Conservation (phyloP, 1,140 invertebrate genomes). For the Aphelinus certus region DNA sequence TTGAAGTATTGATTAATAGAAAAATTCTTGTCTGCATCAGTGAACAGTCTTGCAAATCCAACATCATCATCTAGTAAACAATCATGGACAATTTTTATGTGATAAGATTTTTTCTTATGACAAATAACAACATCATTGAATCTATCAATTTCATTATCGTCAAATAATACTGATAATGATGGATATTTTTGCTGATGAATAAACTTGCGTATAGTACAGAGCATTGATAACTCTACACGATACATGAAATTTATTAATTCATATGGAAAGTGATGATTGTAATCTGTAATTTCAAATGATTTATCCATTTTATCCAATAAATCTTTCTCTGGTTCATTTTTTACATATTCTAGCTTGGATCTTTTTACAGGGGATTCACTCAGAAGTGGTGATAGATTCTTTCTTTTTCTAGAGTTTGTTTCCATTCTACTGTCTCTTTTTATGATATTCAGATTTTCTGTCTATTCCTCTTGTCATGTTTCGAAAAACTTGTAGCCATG, state of each 20-base stretch:
- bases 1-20: constrained; percentile 41
- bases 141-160: constrained; percentile 39
- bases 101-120: constrained; percentile 39
- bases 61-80: constrained; percentile 39
- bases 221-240: constrained; percentile 37
- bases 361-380: neutral
- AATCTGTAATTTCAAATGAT: neutral
- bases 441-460: too few relatives aligned
- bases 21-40: constrained; percentile 35
- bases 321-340: neutral
- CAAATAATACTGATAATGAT: constrained; percentile 37
- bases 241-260: constrained; percentile 34
- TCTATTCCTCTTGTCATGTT: too few relatives aligned
- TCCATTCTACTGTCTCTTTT: too few relatives aligned
- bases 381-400: neutral
- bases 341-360: neutral
- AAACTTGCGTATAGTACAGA: constrained; percentile 42
- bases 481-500: too few relatives aligned
- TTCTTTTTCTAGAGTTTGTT: neutral
- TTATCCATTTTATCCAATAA: neutral
- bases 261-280: neutral
- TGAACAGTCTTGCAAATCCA: constrained; percentile 41
- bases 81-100: constrained; percentile 42
- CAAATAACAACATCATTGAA: constrained; percentile 44
- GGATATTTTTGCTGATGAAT: constrained; percentile 41